A percentile compares a stretch with the other conserved stretches of the same genome.
phyloP scores from a whole-genome alignment of 2,888 invertebrate genomes.

The Cephus pygmeus region DNA sequence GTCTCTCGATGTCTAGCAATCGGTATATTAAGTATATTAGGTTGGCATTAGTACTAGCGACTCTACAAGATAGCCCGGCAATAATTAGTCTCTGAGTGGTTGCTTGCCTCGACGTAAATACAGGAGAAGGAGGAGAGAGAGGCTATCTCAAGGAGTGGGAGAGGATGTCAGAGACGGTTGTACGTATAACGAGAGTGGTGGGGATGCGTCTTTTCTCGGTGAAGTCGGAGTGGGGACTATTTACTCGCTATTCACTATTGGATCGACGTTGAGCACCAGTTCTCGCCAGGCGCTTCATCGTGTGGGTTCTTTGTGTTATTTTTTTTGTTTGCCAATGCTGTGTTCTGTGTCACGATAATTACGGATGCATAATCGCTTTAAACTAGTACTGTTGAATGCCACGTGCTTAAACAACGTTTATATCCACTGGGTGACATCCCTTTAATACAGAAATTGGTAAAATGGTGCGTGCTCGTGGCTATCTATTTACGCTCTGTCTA shows the following conservation, averaged over 20 bases:
- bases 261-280: constrained; percentile 36
- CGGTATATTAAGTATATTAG: neutral
- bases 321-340: neutral
- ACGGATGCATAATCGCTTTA: neutral
- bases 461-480: neutral
- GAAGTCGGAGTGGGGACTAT: constrained; percentile 25
- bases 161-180: constrained; percentile 12
- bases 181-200: constrained; percentile 17
- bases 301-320: neutral
- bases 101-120: neutral
- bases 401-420: neutral
- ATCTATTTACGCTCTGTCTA: neutral
- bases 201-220: neutral
- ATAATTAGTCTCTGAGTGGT: constrained; percentile 4
- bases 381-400: neutral
- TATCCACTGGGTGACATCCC: neutral
- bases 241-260: constrained; percentile 41
- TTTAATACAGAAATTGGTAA: neutral
- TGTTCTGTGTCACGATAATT: neutral
- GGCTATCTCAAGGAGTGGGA: neutral
- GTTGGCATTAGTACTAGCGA: neutral
- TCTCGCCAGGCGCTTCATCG: constrained; percentile 28
- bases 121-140: neutral
- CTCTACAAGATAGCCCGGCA: neutral
- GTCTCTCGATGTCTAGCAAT: neutral